These are phyloP conservation scores for Azorinus chamasolen DNA, from an alignment of 2,888 invertebrate species.

Conservation along the genomic window DNA sequence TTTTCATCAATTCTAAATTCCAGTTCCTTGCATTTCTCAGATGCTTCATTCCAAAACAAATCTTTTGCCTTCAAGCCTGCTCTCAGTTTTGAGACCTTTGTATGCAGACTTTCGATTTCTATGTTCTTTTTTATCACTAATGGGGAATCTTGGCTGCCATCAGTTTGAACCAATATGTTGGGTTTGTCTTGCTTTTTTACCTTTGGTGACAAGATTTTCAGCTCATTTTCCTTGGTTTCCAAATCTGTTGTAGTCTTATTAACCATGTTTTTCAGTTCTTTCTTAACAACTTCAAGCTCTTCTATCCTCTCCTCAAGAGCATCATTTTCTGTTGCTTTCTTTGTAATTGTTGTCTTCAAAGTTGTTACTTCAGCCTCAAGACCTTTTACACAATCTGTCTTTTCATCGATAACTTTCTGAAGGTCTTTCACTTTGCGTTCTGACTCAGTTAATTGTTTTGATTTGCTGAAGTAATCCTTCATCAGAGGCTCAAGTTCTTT, in stretches of 20 bases:
- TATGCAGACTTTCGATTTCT: constrained; percentile 39
- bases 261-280: constrained; percentile 68
- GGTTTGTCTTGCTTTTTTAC: too few species aligned
- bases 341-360: constrained; percentile 31
- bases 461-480: constrained; percentile 49
- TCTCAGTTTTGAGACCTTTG: constrained; percentile 42
- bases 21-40: constrained; percentile 35
- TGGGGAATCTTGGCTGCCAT: constrained; percentile 6
- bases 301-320: constrained; percentile 89
- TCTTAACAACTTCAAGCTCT: constrained; percentile 65
- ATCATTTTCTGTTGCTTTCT: constrained; percentile 39
- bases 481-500: constrained; percentile 86
- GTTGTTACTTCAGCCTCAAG: constrained; percentile 40
- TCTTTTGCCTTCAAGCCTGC: constrained; percentile 50
- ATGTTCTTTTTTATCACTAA: constrained; percentile 31
- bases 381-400: constrained; percentile 26
- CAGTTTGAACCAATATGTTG: constrained; percentile 1
- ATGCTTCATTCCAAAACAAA: constrained; percentile 34
- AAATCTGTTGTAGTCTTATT: constrained; percentile 64
- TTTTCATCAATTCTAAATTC: constrained; percentile 50
- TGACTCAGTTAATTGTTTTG: constrained; percentile 30
- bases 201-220: constrained; percentile 49
- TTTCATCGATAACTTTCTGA: constrained; percentile 48
- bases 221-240: constrained; percentile 56
- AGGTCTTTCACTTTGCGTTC: constrained; percentile 39